Percentiles rank a stretch among this genome's conserved stretches.
Conservation (phyloP, 2,888 invertebrate species). For the Rutpela maculata region DNA sequence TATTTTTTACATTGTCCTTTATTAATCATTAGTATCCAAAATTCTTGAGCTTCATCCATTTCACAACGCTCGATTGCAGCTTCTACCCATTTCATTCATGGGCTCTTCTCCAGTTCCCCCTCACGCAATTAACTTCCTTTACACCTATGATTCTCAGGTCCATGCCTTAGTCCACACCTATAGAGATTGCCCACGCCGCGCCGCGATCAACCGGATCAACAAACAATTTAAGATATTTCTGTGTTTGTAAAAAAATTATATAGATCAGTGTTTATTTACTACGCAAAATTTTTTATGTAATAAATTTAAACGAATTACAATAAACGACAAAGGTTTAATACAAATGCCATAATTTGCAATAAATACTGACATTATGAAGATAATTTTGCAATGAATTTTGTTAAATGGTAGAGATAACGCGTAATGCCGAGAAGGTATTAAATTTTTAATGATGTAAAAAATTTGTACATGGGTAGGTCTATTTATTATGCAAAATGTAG, state of each 20-base stretch:
- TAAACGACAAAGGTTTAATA: not conserved
- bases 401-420: not conserved
- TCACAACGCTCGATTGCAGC: too few relatives aligned
- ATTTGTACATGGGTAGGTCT: not conserved
- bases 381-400: not conserved
- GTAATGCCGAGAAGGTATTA: not conserved
- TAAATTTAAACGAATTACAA: not conserved
- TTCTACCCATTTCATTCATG: not conserved
- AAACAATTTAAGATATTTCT: not conserved
- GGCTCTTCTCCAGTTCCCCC: not conserved
- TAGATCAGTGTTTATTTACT: not conserved
- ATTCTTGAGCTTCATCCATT: too few relatives aligned
- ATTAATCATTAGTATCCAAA: too few relatives aligned
- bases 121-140: not conserved
- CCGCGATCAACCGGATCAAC: conserved; percentile 9
- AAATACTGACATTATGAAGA: not conserved
- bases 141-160: not conserved
- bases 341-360: not conserved
- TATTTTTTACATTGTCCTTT: too few relatives aligned
- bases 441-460: not conserved
- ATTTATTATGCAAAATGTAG: not conserved
- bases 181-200: conserved; percentile 8
- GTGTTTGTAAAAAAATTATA: not conserved
- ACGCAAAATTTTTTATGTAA: not conserved
- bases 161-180: conserved; percentile 4